Conservation (phyloP, 2,113 vertebrate species). For the Melanocharis versteri region DNA sequence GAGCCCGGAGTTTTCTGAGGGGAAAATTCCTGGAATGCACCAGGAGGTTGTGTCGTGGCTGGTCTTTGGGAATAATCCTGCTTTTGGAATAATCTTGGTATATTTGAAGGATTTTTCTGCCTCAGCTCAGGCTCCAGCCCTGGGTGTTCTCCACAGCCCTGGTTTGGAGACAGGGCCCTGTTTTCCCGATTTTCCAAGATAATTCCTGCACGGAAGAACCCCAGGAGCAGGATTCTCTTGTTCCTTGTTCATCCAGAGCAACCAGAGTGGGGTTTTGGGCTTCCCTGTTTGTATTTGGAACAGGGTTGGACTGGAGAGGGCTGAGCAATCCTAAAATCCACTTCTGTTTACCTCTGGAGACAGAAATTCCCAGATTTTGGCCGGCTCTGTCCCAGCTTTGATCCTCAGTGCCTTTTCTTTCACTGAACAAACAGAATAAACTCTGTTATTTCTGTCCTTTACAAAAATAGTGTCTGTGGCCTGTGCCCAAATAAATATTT, state of each 20-base stretch:
- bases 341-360: not conserved
- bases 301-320: not conserved
- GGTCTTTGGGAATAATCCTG: not conserved
- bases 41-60: not conserved
- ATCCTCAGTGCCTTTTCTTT: not conserved
- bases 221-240: not conserved
- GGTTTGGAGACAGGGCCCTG: not conserved
- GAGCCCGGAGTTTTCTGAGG: not conserved
- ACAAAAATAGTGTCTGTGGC: not conserved
- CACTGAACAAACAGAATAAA: too few relatives aligned
- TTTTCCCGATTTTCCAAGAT: not conserved
- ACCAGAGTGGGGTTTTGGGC: not conserved
- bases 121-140: not conserved
- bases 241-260: not conserved
- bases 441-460: not conserved
- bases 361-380: not conserved
- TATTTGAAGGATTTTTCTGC: fast-evolving
- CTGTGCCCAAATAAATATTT: not conserved
- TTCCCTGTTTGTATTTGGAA: not conserved
- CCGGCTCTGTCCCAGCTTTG: not conserved
- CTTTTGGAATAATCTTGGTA: not conserved
- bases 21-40: not conserved
- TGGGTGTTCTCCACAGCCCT: not conserved
- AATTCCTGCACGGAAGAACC: not conserved
- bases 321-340: not conserved